Conservation (phyloP, 1,140 invertebrate species). For the Mylabris phalerata region DNA sequence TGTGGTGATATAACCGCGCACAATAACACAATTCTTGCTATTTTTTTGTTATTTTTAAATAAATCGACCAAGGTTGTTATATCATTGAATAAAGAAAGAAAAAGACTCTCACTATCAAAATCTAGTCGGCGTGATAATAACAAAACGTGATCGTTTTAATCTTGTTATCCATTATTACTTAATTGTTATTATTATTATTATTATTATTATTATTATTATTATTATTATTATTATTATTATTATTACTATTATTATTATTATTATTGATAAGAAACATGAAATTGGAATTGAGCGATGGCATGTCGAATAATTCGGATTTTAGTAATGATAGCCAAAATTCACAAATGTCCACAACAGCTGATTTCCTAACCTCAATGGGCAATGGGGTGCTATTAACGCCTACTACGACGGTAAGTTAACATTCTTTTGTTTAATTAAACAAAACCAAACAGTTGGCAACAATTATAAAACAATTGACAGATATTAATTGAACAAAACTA, state of each 20-base stretch:
- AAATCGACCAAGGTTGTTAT: slow-evolving; percentile 4
- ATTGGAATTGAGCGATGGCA: slow-evolving; percentile 37
- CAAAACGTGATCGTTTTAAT: neutral
- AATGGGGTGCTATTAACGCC: slow-evolving; percentile 31
- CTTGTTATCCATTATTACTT: neutral
- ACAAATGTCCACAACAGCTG: slow-evolving; percentile 31
- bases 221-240: no score
- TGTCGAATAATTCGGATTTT: slow-evolving; percentile 41
- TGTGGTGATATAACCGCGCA: neutral
- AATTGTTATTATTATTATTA: neutral
- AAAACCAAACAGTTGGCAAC: no score
- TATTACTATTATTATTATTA: neutral
- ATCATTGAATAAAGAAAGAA: neutral
- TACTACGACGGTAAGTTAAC: slow-evolving; percentile 15
- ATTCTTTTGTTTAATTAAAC: no score
- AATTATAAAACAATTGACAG: no score
- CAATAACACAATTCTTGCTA: no score
- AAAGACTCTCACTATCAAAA: neutral
- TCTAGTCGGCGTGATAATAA: neutral
- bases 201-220: neutral
- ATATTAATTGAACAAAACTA: no score
- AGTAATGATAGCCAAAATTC: slow-evolving; percentile 41
- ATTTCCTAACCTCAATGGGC: slow-evolving; percentile 32
- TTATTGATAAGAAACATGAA: slow-evolving; percentile 29
- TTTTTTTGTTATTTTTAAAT: neutral